Percentiles rank a stretch among this genome's conserved stretches.
Evolutionary conservation across 1,140 invertebrate species (phyloP).

Genomic region (Drosophila pruinosa): DNA sequence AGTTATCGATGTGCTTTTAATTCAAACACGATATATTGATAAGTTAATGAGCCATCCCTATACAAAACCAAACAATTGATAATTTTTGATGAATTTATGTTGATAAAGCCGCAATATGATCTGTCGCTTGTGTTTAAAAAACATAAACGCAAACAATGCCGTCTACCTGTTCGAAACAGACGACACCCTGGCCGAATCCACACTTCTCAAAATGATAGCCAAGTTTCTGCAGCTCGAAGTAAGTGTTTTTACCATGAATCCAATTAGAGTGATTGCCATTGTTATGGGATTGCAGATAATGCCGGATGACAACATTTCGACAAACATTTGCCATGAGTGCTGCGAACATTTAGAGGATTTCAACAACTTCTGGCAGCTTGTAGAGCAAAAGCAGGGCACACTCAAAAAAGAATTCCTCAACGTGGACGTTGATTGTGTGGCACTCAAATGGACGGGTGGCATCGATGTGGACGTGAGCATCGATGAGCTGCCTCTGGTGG

Average conservation of each 20-base stretch:
- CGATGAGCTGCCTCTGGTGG: slow-evolving; percentile 54
- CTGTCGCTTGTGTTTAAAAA: slow-evolving; percentile 71
- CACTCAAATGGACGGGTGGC: slow-evolving; percentile 56
- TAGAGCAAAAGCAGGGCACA: slow-evolving; percentile 67
- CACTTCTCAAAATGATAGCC: slow-evolving; percentile 71
- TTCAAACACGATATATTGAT: slow-evolving; percentile 7
- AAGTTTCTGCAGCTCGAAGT: slow-evolving; percentile 73
- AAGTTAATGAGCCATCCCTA: slow-evolving; percentile 22
- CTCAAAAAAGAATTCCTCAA: slow-evolving; percentile 72
- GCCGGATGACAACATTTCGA: slow-evolving; percentile 69
- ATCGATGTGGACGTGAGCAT: slow-evolving; percentile 65
- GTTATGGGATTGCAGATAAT: slow-evolving; percentile 41
- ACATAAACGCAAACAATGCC: slow-evolving; percentile 60
- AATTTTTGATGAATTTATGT: slow-evolving; percentile 37
- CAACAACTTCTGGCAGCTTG: slow-evolving; percentile 68
- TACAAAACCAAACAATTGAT: slow-evolving; percentile 48
- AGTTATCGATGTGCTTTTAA: not conserved
- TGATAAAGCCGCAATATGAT: slow-evolving; percentile 56
- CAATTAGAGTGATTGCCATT: not conserved
- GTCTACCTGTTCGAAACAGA: slow-evolving; percentile 69
- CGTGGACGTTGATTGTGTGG: slow-evolving; percentile 64
- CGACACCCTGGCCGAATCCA: slow-evolving; percentile 63
- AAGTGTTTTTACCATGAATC: not conserved
- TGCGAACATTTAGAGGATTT: slow-evolving; percentile 74
- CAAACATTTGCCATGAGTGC: slow-evolving; percentile 66